Conservation (phyloP, 2,797 vertebrate species). For the Urocyon cinereoargenteus region DNA sequence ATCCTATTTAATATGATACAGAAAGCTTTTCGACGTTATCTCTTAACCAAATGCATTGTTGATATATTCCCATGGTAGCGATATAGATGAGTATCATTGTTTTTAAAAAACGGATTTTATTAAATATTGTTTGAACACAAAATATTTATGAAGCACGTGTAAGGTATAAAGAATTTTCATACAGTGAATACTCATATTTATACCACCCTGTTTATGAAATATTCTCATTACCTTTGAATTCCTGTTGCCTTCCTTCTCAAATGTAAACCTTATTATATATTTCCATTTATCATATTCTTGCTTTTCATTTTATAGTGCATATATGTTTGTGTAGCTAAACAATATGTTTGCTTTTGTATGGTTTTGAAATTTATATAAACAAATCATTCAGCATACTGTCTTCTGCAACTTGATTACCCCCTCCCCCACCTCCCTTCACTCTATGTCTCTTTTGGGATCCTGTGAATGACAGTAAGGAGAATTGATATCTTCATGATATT, state of each 20-base stretch:
- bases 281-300: conserved; percentile 28
- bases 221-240: conserved; percentile 43
- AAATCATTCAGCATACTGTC: not conserved
- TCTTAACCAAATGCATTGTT: not conserved
- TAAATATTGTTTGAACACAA: conserved; percentile 39
- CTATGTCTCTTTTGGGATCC: conserved; percentile 10
- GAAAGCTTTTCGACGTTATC: conserved; percentile 11
- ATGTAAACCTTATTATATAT: conserved; percentile 22
- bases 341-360: conserved; percentile 40
- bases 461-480: conserved; percentile 48
- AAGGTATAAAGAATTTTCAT: conserved; percentile 13
- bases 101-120: not conserved
- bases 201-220: not conserved
- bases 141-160: conserved; percentile 16
- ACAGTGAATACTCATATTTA: not conserved
- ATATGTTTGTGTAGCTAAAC: not conserved
- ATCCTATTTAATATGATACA: not conserved
- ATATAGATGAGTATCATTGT: not conserved
- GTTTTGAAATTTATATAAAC: conserved; percentile 50
- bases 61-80: not conserved
- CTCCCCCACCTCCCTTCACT: not conserved
- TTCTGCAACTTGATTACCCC: not conserved
- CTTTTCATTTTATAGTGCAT: conserved; percentile 54
- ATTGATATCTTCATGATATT: conserved; percentile 56
- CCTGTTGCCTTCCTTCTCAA: not conserved